Evolutionary conservation across 1,140 invertebrate genomes (phyloP), one percentile per base, ranked within the genome.

Genomic region (Temnothorax longispinosus): DNA sequence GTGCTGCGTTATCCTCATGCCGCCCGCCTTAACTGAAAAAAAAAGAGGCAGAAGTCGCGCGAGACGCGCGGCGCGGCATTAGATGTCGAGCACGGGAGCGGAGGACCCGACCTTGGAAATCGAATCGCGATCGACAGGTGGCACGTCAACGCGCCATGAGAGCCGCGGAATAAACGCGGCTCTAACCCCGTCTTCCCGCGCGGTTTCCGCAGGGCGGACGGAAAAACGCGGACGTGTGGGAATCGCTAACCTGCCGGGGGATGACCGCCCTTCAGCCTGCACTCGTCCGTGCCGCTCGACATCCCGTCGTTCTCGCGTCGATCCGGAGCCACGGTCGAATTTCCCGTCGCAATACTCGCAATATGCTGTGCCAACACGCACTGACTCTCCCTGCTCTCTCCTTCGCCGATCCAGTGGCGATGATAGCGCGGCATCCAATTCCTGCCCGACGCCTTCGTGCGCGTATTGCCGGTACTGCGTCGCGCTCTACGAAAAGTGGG

Each of bases 1-100:
- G 92, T 99, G 97, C 90, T 99, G 98, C 6, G 97, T 98, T 92
- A 99, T 98, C 86, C 98, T 96, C 98, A 98, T 99, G 2, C 98
- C 98, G 32, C 98, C 98, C 86, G 98, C 98, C 96, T 98, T 99
- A 0, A 98, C 98, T 98, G 94, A 50, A 90, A 91, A 90, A 91
- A 78, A 85, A 91, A 91, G 35, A 85, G 85, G 87, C 10, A 85
- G 69, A 87, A 71, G 13, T 58, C 54, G 78, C 18, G 8, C 21
- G 56, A 62, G 21, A 80, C 54, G 60, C 41, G 44, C 4, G 13
- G n/a, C 38, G n/a, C 47, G n/a, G 32, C 13, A 44, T 52, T 89
- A 67, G n/a, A 38, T 86, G 41, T 77, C 18, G 35, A 38, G 7
- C 18, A 72, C 60, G 44, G 27, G 6, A 41, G 44, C 13, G 11